Percentiles rank a stretch among this genome's conserved stretches.
Conservation (phyloP, 2,888 invertebrate species). For the Dendrolimus houi region DNA sequence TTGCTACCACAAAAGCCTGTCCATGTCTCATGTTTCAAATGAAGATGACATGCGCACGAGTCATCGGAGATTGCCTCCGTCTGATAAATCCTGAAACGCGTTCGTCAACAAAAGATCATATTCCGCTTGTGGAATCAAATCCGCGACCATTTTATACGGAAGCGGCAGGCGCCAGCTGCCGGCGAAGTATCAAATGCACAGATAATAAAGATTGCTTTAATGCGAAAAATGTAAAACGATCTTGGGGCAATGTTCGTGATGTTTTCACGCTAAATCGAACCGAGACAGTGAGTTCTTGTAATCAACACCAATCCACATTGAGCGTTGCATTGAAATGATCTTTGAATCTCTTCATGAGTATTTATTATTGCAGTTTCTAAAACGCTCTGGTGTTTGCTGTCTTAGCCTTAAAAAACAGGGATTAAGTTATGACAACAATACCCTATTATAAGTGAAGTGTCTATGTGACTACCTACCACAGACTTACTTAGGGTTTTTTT, state of each 20-base stretch:
- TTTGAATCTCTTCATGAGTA: conserved; percentile 24
- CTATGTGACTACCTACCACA: too few species aligned
- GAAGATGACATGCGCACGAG: conserved; percentile 62
- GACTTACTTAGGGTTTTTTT: too few species aligned
- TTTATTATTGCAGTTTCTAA: too few species aligned
- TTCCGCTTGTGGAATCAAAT: conserved; percentile 50
- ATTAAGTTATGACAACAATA: too few species aligned
- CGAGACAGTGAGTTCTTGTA: conserved; percentile 58
- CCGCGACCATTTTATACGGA: conserved; percentile 57
- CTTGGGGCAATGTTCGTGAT: conserved; percentile 47
- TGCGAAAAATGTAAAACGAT: conserved; percentile 57
- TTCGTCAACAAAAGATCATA: conserved; percentile 67
- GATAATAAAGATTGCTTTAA: conserved; percentile 63
- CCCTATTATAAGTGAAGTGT: too few species aligned
- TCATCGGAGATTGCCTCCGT: conserved; percentile 46
- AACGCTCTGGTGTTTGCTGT: too few species aligned
- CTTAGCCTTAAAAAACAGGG: too few species aligned
- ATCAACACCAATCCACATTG: conserved; percentile 42
- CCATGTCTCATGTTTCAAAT: conserved; percentile 46
- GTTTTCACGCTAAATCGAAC: conserved; percentile 67
- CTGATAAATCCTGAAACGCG: conserved; percentile 54
- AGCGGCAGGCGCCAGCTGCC: conserved; percentile 71
- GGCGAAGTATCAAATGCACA: conserved; percentile 52
- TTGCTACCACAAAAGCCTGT: conserved; percentile 54
- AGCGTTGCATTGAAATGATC: conserved; percentile 45